Conservation (phyloP, 1,140 invertebrate species). For the Teleogryllus occipitalis region DNA sequence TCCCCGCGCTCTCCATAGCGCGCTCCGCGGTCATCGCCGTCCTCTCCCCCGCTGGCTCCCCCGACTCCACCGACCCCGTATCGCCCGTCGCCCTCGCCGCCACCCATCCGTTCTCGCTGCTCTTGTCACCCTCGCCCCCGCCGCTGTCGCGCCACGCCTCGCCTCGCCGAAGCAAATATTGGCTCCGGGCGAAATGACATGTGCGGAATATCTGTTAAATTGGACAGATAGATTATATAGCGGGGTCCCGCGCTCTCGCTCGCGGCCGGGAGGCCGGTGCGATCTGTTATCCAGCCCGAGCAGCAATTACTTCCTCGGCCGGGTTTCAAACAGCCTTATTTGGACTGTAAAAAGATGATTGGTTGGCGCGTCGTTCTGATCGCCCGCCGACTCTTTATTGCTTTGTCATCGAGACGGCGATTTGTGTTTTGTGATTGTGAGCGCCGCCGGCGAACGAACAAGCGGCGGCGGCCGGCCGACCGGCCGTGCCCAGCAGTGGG, state of each 20-base stretch:
- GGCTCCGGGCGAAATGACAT: background rate
- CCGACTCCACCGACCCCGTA: too few species aligned
- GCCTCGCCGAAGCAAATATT: background rate
- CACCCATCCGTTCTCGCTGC: too few species aligned
- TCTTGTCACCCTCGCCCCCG: too few species aligned
- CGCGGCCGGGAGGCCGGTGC: too few species aligned
- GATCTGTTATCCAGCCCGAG: background rate
- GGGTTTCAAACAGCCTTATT: background rate
- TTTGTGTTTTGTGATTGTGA: background rate
- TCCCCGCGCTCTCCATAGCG: too few species aligned
- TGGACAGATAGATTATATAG: background rate
- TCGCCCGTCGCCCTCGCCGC: too few species aligned
- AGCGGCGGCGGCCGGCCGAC: too few species aligned
- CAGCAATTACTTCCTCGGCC: background rate
- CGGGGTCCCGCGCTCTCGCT: background rate
- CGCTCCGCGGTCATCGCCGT: too few species aligned
- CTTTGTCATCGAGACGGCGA: background rate
- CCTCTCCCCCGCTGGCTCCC: too few species aligned
- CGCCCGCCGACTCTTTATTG: background rate
- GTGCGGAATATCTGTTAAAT: background rate
- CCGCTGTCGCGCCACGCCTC: background rate
- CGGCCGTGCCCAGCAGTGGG: too few species aligned
- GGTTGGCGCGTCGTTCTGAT: background rate
- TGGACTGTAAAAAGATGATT: background rate
- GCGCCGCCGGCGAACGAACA: too few species aligned